Percentiles rank a stretch among this genome's conserved stretches.
These are phyloP conservation scores for Drosophila navojoa DNA, from an alignment of 1,140 invertebrate species.

Conservation along the genomic window DNA sequence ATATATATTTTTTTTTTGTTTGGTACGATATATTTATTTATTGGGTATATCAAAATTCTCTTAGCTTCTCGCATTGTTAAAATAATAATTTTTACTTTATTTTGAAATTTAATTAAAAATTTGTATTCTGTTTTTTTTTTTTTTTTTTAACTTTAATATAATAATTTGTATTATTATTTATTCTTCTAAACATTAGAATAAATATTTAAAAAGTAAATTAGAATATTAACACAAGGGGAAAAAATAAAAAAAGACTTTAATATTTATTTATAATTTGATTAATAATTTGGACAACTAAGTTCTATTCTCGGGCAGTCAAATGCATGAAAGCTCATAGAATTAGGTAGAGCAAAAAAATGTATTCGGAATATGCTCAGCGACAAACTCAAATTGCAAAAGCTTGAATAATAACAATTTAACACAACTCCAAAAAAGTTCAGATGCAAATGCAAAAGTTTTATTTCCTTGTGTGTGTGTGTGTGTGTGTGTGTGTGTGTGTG, in stretches of 20 bases:
- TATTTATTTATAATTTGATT: not conserved
- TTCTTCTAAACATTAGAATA: no score
- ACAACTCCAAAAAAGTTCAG: not conserved
- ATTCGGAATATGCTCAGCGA: conserved; percentile 1
- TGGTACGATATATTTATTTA: no score
- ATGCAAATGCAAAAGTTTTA: conserved; percentile 11
- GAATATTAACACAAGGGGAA: no score
- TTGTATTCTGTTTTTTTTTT: no score
- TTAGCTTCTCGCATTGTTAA: no score
- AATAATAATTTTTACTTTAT: no score
- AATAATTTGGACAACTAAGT: not conserved
- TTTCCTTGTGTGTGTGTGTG: not conserved
- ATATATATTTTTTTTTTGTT: no score
- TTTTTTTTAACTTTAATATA: no score
- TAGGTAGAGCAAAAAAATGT: conserved; percentile 1
- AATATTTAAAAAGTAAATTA: no score
- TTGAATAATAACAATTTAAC: not conserved
- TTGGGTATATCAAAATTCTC: no score
- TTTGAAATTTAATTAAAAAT: no score
- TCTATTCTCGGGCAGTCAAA: not conserved
- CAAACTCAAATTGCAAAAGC: conserved; percentile 13
- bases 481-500: conserved; percentile 2
- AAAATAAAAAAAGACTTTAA: not conserved
- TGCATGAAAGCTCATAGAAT: not conserved
- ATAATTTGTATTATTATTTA: no score